Evolutionary conservation across 2,888 invertebrate genomes (phyloP), one percentile per base, ranked within the genome.

Genomic region (Acrobasis consociella): DNA sequence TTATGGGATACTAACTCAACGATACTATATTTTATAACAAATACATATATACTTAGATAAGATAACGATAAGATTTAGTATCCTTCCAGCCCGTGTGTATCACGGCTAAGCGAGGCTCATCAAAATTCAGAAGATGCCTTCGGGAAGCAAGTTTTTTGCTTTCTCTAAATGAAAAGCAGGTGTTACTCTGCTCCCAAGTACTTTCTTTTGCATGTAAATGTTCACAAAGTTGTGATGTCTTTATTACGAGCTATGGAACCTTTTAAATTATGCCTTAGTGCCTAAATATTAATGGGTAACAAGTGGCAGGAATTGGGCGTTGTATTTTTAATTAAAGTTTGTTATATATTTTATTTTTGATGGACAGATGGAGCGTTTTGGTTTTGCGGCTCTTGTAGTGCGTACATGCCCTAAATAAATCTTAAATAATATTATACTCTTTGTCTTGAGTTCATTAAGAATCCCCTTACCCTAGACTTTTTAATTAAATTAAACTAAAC

Each of bases 161-260:
- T 67, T 59, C 58, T 63, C 62, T 59, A 64, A 67, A 67, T 65
- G 62, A 65, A 67, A 67, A 65, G 64, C 67, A 67, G 67, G 67
- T 67, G 67, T 67, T 65, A 60, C 64, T 64, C 58, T 56, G 62
- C 64, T 58, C 58, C 46, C 31, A 61, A 64, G 65, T 55, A 63
- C 64, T 65, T 53, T 49, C 65, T 64, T 66, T 65, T 64, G 64
- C 65, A 67, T 67, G 65, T 58, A 67, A 67, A 67, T 67, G 63
- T 50, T 63, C 38, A 49, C 61, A 58, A 62, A 65, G 64, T 64
- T 65, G 31, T 64, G 63, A 65, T 58, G 65, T 60, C 64, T 65
- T 60, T 60, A 59, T 59, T 50, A 38, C 3, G 31, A n/a, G 60
- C 51, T 51, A 52, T 51, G 60, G 42, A 52, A 50, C 60, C 60